A percentile compares a stretch with the other conserved stretches of the same genome.
Conservation (phyloP, 1,140 invertebrate genomes). For the Maniola jurtina region DNA sequence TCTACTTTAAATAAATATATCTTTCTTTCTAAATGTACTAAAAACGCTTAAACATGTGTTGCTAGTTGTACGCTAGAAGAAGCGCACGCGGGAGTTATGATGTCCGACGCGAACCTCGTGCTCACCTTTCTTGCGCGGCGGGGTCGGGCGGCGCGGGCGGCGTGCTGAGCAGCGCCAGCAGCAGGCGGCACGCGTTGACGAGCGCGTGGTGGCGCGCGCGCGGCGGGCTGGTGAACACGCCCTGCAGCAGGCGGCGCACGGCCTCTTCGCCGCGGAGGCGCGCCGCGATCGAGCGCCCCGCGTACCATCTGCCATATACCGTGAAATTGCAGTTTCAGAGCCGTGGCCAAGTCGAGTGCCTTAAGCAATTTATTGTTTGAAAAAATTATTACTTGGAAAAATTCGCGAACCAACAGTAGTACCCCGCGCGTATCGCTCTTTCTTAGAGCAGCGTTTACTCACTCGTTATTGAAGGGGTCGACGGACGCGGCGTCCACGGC, state of each 20-base stretch:
- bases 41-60: no score
- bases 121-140: not conserved
- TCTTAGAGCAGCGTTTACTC: not conserved
- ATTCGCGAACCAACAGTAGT: no score
- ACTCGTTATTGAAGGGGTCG: constrained; percentile 28
- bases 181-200: constrained; percentile 49
- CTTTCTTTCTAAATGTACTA: no score
- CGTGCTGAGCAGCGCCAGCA: constrained; percentile 49
- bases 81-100: no score
- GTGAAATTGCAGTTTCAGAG: no score
- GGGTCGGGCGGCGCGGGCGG: not conserved
- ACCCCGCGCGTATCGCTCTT: no score
- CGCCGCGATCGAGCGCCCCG: constrained; percentile 29
- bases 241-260: constrained; percentile 54
- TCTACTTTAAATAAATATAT: no score
- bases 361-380: no score
- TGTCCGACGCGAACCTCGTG: no score
- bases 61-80: no score
- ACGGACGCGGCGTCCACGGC: constrained; percentile 37
- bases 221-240: constrained; percentile 56
- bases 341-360: no score
- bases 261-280: constrained; percentile 35
- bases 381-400: no score
- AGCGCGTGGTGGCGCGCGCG: constrained; percentile 45
- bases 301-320: constrained; percentile 25